phyloP scores from a whole-genome alignment of 2,113 vertebrate species.

The Leucopternis melanops region DNA sequence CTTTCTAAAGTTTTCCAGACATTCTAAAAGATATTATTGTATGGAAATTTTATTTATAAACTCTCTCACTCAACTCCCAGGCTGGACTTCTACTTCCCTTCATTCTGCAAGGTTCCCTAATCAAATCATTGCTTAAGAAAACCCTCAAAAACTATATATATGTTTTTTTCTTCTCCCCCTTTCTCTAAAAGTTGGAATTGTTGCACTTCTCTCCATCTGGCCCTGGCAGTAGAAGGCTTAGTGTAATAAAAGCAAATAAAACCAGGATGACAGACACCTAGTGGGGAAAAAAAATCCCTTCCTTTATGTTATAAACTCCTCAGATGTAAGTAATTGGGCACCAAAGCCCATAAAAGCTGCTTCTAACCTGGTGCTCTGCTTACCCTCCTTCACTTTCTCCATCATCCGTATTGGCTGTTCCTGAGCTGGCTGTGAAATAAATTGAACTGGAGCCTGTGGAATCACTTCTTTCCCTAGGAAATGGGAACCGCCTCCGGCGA shows the following conservation, averaged over 20 bases:
- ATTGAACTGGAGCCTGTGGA: conserved; percentile 89
- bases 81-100: neutral
- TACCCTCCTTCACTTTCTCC: conserved; percentile 90
- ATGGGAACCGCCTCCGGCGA: conserved; percentile 69
- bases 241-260: neutral
- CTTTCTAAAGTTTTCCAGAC: neutral
- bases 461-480: conserved; percentile 83
- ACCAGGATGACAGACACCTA: neutral
- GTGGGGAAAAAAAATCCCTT: no score
- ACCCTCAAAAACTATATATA: rapidly evolving
- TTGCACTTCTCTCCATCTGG: neutral
- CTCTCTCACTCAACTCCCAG: neutral
- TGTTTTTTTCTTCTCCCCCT: no score
- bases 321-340: neutral
- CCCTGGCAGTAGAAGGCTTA: neutral
- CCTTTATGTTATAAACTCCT: no score
- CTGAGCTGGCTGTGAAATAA: conserved; percentile 88
- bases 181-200: neutral
- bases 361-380: neutral
- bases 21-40: neutral
- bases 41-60: neutral
- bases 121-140: neutral
- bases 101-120: neutral
- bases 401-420: conserved; percentile 72
- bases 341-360: neutral